Base-by-base conservation (phyloP, 2,888 invertebrate species). In the Dioctria rufipes region DNA sequence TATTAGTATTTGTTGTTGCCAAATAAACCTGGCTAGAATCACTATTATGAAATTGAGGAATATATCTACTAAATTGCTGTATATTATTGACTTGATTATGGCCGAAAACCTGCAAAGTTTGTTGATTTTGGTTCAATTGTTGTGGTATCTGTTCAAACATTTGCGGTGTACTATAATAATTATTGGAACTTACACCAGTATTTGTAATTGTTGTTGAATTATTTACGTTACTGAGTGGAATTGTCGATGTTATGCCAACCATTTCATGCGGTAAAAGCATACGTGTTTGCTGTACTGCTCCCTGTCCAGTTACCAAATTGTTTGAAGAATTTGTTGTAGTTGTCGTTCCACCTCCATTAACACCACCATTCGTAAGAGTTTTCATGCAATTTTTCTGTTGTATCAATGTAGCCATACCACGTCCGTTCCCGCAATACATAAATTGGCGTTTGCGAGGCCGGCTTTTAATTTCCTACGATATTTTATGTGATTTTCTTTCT, bases 311-410 rank as follows among this genome's bases (percentile, higher is more conserved):
- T 25, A 25, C 25, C 25, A 25, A 25, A 25, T 25, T 25, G 25
- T 71, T 84, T 83, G 67, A 83, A 83, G 71, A 83, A 80, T 51
- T 81, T 78, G 42, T 69, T 71, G 78, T 46, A 43, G 46, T 25
- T 63, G 54, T 77, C 58, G 78, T 51, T 65, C 80, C 71, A 63
- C 77, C 75, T 65, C 83, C 82, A 78, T 73, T 83, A 80, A 81
- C 83, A 78, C 81, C 81, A 86, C 93, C 93, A 90, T 94, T 94
- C 84, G 92, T 91, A 85, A 94, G 90, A 87, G 93, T 91, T 90
- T 94, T 94, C 89, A 95, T 92, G 90, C 94, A 94, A 92, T 95
- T 95, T 89, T 95, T 94, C 89, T 95, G 95, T 89, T 95, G 95
- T 89, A 95, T 91, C 90, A 94, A 93, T 88, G 95, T 94, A 91